Evolutionary conservation across 2,888 invertebrate genomes (phyloP), one percentile per base, ranked within the genome.

Genomic region (Stenichneumon culpator): DNA sequence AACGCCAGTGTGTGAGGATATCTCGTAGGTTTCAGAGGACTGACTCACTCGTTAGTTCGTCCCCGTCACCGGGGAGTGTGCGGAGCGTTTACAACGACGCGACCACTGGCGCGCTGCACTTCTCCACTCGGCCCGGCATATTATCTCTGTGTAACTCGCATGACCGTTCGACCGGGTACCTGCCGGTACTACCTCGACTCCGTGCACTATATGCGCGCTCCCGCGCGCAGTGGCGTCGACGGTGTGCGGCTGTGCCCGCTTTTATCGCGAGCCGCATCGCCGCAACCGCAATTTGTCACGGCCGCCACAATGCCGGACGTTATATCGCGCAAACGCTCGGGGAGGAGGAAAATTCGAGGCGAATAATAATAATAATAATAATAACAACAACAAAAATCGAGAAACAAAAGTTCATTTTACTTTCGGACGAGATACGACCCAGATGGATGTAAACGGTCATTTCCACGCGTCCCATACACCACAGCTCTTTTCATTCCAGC

Each of bases 201-300:
- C 25, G 25, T 54, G 44, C 65, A 39, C 70, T 75, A 16, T 47
- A 47, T 5, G 52, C 65, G 54, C 36, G 65, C 44, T 63, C 28
- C 67, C 72, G 54, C 28, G 54, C 28, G 68, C 44, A 39, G 77
- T 39, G 68, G 60, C 52, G 63, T 50, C 39, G 22, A 4, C 22
- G 70, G 63, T 52, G 47, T 39, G 57, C 22, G 22, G 50, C 36
- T 19, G 65, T 57, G 25, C 22, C 63, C 69, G 67, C 28, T 84
- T 84, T 84, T 84, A 84, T 84, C 84, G 82, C 82, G 84, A 79
- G 84, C 47, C 70, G 67, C 74, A 82, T 82, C 82, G 74, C 82
- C 79, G 69, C 81, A 81, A 84, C 84, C 84, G 84, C 82, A 84
- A 84, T 84, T 84, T 84, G 84, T 82, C 84, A 82, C 84, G 82